Evolutionary conservation across 2,797 vertebrate genomes (phyloP), one percentile per base, ranked within the genome.

Genomic region (Toxotes lorentzi): DNA sequence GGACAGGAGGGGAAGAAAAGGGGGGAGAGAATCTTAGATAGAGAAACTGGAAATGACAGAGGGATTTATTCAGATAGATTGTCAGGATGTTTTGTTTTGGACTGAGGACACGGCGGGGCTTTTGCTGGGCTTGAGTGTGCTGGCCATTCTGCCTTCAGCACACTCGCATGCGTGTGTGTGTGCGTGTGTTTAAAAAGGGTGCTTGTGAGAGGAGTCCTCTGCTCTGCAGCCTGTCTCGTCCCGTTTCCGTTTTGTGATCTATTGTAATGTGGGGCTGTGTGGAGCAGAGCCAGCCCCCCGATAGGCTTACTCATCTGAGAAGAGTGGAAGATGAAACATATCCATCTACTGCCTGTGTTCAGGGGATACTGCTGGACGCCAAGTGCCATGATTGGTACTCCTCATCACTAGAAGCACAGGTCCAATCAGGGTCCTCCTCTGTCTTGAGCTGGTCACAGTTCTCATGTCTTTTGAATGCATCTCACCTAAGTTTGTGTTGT

Each of bases 41-140:
- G 74, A 34, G 60, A 56, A 45, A 41, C 67, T 21, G 81, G 72
- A 83, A 77, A 67, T 3, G 57, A 73, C 57, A 38, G 76, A 70
- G 76, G 62, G 75, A 85, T 86, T 84, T 50, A 69, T 79, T 88
- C 84, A 43, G 62, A 88, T 56, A 50, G 76, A 87, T 78, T 32
- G 65, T 78, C 68, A 35, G 78, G 73, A 68, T 53, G 75, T 90
- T 91, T 92, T 82, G 81, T 83, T 89, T 83, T 81, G 45, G 45
- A 67, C 69, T 14, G 75, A 80, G 84, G 79, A 58, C 73, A 11
- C 71, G 59, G 81, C 76, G 60, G 74, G 88, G 83, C 81, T 24
- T 60, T 13, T 45, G 78, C 56, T 32, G 7, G 61, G 69, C 76
- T 68, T 2, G 45, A 60, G 84, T 73, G 81, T 65, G 74, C 70